A percentile compares a stretch with the other conserved stretches of the same genome.
These are phyloP conservation scores for Oreohelix idahoensis DNA, from an alignment of 1,140 invertebrate genomes.

Conservation along the genomic window DNA sequence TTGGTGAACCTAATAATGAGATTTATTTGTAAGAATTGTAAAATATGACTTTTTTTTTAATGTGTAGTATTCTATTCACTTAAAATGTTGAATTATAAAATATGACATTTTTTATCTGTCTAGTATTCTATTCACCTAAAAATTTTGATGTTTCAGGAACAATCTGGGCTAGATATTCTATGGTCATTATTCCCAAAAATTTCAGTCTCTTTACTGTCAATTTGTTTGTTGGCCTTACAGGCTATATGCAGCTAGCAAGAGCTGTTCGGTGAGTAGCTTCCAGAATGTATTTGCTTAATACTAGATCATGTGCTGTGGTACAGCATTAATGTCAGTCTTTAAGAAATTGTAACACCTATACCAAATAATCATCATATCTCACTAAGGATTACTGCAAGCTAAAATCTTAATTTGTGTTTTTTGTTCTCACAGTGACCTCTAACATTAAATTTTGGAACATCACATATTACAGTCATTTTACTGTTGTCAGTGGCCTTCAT, in stretches of 20 bases:
- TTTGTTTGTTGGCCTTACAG: slow-evolving; percentile 90
- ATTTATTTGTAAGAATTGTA: background rate
- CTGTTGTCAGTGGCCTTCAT: too few relatives aligned
- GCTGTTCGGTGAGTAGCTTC: slow-evolving; percentile 20
- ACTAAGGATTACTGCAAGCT: too few relatives aligned
- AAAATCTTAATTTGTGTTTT: too few relatives aligned
- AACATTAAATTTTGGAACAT: too few relatives aligned
- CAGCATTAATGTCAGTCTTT: too few relatives aligned
- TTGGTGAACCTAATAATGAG: background rate
- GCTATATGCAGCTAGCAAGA: slow-evolving; percentile 82
- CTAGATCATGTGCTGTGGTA: too few relatives aligned
- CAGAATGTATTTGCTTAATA: too few relatives aligned
- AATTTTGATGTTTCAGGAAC: slow-evolving; percentile 60
- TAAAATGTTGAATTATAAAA: background rate
- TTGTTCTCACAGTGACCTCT: too few relatives aligned
- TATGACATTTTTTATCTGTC: background rate
- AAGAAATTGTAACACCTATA: too few relatives aligned
- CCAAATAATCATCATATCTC: too few relatives aligned
- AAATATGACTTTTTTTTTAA: background rate
- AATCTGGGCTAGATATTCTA: slow-evolving; percentile 85
- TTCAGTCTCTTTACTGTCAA: slow-evolving; percentile 94
- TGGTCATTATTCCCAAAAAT: slow-evolving; percentile 96
- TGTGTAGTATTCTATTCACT: background rate
- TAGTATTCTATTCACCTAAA: background rate
- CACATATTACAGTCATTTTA: too few relatives aligned